Evolutionary conservation across 2,797 vertebrate species (phyloP).

Genomic region (Acropternis orthonyx): DNA sequence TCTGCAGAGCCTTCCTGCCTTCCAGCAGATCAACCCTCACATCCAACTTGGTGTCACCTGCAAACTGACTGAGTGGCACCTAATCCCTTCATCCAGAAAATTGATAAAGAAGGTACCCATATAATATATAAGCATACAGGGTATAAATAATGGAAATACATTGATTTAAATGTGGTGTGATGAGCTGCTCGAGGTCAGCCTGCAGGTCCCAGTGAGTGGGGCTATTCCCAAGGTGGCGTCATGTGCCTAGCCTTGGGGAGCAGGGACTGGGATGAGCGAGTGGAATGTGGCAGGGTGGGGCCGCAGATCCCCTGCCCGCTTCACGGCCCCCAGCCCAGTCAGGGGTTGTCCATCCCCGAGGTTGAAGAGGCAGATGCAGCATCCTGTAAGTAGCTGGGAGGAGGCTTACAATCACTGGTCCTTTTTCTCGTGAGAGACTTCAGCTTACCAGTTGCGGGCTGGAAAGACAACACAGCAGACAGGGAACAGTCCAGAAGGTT

Average conservation of each 20-base stretch:
- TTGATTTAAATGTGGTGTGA: rapidly evolving
- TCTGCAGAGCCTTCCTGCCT: not conserved
- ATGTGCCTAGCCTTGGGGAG: too few relatives aligned
- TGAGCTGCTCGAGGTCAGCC: rapidly evolving
- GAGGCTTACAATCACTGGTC: not conserved
- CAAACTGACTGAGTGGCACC: not conserved
- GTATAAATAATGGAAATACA: rapidly evolving
- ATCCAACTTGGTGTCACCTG: rapidly evolving
- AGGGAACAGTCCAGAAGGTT: not conserved
- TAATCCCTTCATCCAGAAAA: not conserved
- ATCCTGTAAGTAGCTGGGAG: not conserved
- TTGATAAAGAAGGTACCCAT: not conserved
- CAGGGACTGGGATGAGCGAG: rapidly evolving
- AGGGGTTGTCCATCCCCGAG: too few relatives aligned
- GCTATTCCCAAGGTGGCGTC: rapidly evolving
- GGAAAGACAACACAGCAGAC: not conserved
- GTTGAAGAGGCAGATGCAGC: not conserved
- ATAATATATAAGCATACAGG: not conserved
- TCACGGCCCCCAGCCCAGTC: too few relatives aligned
- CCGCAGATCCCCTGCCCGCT: not conserved
- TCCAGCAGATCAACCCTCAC: rapidly evolving
- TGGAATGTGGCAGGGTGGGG: rapidly evolving
- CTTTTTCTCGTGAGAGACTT: not conserved
- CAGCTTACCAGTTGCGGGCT: not conserved
- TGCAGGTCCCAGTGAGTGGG: too few relatives aligned